Evolutionary conservation across 2,888 invertebrate species (phyloP).

Genomic region (Drosophila nr. medialis): DNA sequence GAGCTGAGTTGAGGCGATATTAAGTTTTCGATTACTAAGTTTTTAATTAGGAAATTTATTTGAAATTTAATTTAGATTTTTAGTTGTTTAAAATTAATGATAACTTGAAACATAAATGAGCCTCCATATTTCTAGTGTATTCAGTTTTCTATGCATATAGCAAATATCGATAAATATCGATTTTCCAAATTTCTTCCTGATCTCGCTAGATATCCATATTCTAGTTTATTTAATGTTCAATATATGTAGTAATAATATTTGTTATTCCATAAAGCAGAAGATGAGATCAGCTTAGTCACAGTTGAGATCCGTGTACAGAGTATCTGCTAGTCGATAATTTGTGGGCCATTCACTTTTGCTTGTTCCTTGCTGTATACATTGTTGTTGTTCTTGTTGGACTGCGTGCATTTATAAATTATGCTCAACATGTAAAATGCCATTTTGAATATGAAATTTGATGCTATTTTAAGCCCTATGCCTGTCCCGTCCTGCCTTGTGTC

Average conservation of each 20-base stretch:
- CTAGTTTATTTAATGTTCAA: neutral
- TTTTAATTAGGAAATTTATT: neutral
- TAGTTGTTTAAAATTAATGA: neutral
- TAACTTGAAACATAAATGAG: neutral
- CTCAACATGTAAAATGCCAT: conserved; percentile 85
- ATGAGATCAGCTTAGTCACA: neutral
- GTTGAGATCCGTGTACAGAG: neutral
- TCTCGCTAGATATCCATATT: neutral
- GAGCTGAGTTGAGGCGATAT: neutral
- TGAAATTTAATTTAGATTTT: neutral
- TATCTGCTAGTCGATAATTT: neutral
- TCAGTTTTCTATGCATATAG: neutral
- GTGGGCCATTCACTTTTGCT: neutral
- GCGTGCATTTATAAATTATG: conserved; percentile 84
- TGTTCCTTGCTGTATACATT: conserved; percentile 32
- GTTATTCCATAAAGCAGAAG: neutral
- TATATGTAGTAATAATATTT: neutral
- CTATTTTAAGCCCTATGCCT: conserved; percentile 78
- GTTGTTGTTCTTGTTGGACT: conserved; percentile 36
- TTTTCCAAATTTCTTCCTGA: neutral
- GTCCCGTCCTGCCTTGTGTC: conserved; percentile 4
- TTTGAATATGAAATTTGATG: conserved; percentile 85
- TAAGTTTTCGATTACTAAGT: neutral
- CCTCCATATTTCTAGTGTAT: neutral
- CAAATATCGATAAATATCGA: neutral